A percentile compares a stretch with the other conserved stretches of the same genome.
Evolutionary conservation across 2,888 invertebrate species (phyloP).

Genomic region (Emmelina monodactyla): DNA sequence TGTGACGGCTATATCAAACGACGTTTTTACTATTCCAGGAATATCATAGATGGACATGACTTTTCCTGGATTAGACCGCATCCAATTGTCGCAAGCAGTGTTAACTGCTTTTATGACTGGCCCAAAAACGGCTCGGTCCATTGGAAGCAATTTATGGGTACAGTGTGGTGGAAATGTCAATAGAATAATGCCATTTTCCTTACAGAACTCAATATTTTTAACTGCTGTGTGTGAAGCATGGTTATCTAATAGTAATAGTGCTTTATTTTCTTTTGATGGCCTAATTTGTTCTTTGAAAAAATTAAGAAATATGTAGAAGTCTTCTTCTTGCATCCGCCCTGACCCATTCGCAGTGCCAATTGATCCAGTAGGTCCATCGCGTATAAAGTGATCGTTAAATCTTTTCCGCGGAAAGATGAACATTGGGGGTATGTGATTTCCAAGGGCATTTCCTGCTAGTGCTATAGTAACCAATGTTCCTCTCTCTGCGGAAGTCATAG

Average conservation of each 20-base stretch:
- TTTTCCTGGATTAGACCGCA: constrained; percentile 17
- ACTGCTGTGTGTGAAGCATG: constrained; percentile 14
- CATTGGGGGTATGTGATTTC: constrained; percentile 17
- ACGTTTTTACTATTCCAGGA: no score
- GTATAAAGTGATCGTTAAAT: constrained; percentile 21
- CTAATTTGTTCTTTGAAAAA: constrained; percentile 11
- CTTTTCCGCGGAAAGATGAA: constrained; percentile 25
- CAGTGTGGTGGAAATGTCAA: constrained; percentile 24
- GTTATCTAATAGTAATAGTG: constrained; percentile 15
- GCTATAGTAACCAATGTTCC: constrained; percentile 18
- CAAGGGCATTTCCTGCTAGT: constrained; percentile 16
- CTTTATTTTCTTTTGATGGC: constrained; percentile 11
- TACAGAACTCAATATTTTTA: constrained; percentile 20
- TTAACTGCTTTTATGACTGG: constrained; percentile 21
- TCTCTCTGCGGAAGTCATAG: constrained; percentile 27
- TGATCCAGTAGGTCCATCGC: constrained; percentile 18
- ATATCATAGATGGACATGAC: no score
- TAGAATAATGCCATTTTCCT: constrained; percentile 14
- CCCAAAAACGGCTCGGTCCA: constrained; percentile 24
- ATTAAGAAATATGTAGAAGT: constrained; percentile 13
- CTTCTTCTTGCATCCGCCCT: constrained; percentile 18
- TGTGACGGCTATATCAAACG: constrained; percentile 11
- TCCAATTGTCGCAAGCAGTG: constrained; percentile 13
- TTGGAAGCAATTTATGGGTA: constrained; percentile 27
- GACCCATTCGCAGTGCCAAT: constrained; percentile 14